Percentiles rank a stretch among this genome's conserved stretches.
Evolutionary conservation across 2,888 invertebrate genomes (phyloP).

Genomic region (Apantesis nais): DNA sequence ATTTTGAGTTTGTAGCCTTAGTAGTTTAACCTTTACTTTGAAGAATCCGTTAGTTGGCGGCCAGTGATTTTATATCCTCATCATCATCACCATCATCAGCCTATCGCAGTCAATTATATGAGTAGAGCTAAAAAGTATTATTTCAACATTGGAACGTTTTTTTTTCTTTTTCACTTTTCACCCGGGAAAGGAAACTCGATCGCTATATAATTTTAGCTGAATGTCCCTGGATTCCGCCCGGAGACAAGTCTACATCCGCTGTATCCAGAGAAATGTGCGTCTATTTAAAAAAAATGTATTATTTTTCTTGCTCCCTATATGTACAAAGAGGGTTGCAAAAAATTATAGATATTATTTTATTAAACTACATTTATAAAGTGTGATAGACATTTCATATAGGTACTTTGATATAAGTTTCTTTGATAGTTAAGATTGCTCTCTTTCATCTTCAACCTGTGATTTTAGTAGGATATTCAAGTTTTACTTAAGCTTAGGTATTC

Average conservation of each 20-base stretch:
- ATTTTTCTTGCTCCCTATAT: background rate
- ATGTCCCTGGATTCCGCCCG: slow-evolving; percentile 51
- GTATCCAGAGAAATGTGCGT: slow-evolving; percentile 20
- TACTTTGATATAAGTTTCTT: slow-evolving; percentile 41
- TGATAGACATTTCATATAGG: no score
- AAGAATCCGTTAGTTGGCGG: background rate
- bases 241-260: slow-evolving; percentile 59
- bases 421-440: slow-evolving; percentile 51
- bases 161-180: slow-evolving; percentile 45
- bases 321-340: background rate
- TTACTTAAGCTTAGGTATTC: background rate
- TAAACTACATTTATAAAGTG: no score
- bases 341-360: background rate
- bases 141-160: background rate
- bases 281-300: slow-evolving; percentile 3
- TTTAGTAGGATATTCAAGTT: slow-evolving; percentile 40
- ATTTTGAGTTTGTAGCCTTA: background rate
- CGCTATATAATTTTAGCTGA: slow-evolving; percentile 44
- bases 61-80: background rate
- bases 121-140: background rate
- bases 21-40: background rate
- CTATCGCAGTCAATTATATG: no score
- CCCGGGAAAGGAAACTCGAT: slow-evolving; percentile 58
- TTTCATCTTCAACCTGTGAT: slow-evolving; percentile 53
- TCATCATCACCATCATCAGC: no score